Conservation (phyloP, 2,888 invertebrate genomes). For the Eupithecia centaureata region DNA sequence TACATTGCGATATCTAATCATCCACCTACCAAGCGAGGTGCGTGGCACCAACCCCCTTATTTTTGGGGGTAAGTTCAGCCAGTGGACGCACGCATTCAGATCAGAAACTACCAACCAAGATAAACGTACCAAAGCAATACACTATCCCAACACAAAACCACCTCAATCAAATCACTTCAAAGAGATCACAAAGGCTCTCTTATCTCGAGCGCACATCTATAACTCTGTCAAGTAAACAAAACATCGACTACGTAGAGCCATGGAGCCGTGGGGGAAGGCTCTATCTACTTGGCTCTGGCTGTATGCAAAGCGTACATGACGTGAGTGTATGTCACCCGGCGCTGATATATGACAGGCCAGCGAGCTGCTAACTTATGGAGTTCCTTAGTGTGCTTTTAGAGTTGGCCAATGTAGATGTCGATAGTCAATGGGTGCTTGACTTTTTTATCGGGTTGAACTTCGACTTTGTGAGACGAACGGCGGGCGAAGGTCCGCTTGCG, state of each 20-base stretch:
- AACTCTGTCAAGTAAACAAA: conserved; percentile 41
- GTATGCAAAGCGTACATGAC: conserved; percentile 71
- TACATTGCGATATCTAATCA: no score
- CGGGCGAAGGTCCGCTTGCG: no score
- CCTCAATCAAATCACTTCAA: conserved; percentile 12
- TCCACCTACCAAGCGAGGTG: no score
- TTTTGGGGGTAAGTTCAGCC: no score
- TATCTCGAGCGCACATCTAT: conserved; percentile 25
- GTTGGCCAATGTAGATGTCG: conserved; percentile 43
- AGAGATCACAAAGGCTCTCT: conserved; percentile 19
- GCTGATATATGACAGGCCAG: conserved; percentile 76
- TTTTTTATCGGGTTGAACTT: not conserved
- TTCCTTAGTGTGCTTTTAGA: conserved; percentile 60
- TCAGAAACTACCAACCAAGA: not conserved
- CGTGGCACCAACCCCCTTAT: no score
- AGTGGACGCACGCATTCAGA: no score
- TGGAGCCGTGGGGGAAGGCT: conserved; percentile 41
- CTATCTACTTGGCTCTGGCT: conserved; percentile 32
- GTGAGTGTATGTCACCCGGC: conserved; percentile 70
- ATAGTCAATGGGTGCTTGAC: not conserved
- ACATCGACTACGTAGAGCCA: conserved; percentile 30
- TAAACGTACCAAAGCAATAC: not conserved
- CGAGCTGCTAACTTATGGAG: conserved; percentile 79
- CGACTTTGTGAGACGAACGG: no score
- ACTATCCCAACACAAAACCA: not conserved